Evolutionary conservation across 2,888 invertebrate species (phyloP).

Genomic region (Netelia melanura): DNA sequence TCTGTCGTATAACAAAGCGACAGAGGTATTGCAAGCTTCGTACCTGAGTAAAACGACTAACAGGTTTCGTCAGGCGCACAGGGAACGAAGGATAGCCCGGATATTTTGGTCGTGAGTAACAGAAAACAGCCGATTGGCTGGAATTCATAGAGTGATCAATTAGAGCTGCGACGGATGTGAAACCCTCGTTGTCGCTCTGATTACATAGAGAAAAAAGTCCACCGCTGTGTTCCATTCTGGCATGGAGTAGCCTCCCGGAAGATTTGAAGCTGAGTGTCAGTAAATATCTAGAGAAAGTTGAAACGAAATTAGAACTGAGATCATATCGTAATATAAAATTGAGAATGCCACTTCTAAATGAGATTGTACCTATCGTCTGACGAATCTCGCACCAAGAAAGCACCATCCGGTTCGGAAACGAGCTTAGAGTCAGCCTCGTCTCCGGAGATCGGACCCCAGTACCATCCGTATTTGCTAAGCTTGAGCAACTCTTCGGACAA

Average conservation of each 20-base stretch:
- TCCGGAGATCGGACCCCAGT: constrained; percentile 92
- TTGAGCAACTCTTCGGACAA: constrained; percentile 77
- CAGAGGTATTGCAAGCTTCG: constrained; percentile 91
- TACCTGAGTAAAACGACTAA: constrained; percentile 91
- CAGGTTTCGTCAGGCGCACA: constrained; percentile 90
- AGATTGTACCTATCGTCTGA: constrained; percentile 85
- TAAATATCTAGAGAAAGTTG: constrained; percentile 86
- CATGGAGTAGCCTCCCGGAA: constrained; percentile 90
- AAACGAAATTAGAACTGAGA: not conserved
- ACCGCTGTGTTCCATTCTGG: constrained; percentile 90
- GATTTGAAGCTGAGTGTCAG: constrained; percentile 91
- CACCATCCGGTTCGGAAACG: constrained; percentile 89
- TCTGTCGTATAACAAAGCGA: constrained; percentile 90
- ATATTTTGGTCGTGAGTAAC: constrained; percentile 89
- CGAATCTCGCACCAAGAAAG: constrained; percentile 92
- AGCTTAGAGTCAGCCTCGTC: constrained; percentile 90
- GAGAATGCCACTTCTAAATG: not conserved
- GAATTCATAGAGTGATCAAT: constrained; percentile 91
- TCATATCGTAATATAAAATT: not conserved
- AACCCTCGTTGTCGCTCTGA: constrained; percentile 86
- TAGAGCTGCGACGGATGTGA: constrained; percentile 89
- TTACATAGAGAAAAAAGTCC: constrained; percentile 88
- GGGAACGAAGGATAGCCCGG: constrained; percentile 90
- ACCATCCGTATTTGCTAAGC: constrained; percentile 88
- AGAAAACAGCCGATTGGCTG: constrained; percentile 90